phyloP scores from a whole-genome alignment of 1,140 invertebrate species.

The Procambarus clarkii region DNA sequence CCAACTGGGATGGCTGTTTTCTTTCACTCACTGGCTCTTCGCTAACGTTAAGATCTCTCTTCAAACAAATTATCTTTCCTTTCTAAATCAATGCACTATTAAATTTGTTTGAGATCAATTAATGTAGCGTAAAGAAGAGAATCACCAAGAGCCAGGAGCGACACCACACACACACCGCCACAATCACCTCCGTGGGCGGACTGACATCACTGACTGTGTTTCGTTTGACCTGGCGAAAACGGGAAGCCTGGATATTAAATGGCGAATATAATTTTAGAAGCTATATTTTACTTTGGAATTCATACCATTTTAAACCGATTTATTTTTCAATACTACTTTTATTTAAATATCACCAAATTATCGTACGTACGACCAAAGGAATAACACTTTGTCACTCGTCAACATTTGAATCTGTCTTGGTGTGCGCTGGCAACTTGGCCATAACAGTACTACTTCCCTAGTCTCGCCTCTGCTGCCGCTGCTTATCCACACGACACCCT shows the following conservation, averaged over 20 bases:
- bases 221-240: conserved; percentile 6
- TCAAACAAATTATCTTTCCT: too few species aligned
- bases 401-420: background rate
- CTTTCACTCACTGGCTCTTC: too few species aligned
- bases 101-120: too few species aligned
- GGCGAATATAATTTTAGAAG: background rate
- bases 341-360: too few species aligned
- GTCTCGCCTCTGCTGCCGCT: background rate
- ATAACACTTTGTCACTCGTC: too few species aligned
- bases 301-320: background rate
- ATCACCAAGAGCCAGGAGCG: background rate
- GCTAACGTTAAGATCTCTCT: too few species aligned
- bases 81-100: too few species aligned
- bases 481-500: background rate
- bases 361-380: too few species aligned
- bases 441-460: conserved; percentile 10
- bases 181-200: conserved; percentile 1
- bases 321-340: too few species aligned
- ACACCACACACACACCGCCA: background rate
- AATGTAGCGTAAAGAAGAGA: too few species aligned
- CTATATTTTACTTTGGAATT: background rate
- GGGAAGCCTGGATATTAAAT: background rate
- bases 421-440: background rate
- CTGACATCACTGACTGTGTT: background rate
- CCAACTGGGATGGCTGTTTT: too few species aligned